phyloP scores from a whole-genome alignment of 2,888 invertebrate species.

The Athalia circularis region DNA sequence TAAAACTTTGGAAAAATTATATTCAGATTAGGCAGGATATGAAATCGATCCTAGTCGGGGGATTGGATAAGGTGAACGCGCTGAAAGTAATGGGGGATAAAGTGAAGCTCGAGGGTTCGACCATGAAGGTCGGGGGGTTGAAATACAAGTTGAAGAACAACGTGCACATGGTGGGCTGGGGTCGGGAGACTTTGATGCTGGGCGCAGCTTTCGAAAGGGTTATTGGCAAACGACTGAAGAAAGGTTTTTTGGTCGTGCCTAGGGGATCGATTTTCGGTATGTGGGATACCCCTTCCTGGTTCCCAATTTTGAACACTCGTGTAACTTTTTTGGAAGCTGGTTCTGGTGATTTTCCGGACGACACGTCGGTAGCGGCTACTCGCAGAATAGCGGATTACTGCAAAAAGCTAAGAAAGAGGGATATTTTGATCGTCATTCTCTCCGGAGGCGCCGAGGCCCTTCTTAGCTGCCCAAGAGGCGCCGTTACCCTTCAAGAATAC shows the following conservation, averaged over 20 bases:
- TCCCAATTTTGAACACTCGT: conserved; percentile 61
- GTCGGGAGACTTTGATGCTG: conserved; percentile 79
- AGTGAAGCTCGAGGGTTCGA: conserved; percentile 58
- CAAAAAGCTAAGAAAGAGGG: conserved; percentile 69
- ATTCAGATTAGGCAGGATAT: conserved; percentile 61
- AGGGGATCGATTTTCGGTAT: conserved; percentile 66
- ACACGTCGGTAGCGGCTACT: conserved; percentile 74
- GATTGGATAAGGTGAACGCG: conserved; percentile 59
- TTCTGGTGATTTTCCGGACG: conserved; percentile 78
- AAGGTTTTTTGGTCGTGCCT: conserved; percentile 78
- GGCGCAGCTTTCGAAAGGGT: conserved; percentile 74
- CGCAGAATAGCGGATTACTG: conserved; percentile 74
- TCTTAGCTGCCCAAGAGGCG: conserved; percentile 77
- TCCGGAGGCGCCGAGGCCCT: conserved; percentile 82
- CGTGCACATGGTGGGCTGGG: conserved; percentile 75
- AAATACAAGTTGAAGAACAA: conserved; percentile 65
- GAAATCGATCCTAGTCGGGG: conserved; percentile 57
- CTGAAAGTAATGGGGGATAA: conserved; percentile 58
- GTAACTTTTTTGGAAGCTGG: conserved; percentile 76
- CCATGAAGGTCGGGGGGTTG: conserved; percentile 55
- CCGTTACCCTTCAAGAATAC: conserved; percentile 77
- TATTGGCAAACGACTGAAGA: conserved; percentile 73
- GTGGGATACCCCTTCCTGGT: conserved; percentile 59
- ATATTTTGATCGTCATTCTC: conserved; percentile 78
- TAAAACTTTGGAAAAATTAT: neutral